phyloP scores from a whole-genome alignment of 2,888 invertebrate species.

The Tinea trinotella region DNA sequence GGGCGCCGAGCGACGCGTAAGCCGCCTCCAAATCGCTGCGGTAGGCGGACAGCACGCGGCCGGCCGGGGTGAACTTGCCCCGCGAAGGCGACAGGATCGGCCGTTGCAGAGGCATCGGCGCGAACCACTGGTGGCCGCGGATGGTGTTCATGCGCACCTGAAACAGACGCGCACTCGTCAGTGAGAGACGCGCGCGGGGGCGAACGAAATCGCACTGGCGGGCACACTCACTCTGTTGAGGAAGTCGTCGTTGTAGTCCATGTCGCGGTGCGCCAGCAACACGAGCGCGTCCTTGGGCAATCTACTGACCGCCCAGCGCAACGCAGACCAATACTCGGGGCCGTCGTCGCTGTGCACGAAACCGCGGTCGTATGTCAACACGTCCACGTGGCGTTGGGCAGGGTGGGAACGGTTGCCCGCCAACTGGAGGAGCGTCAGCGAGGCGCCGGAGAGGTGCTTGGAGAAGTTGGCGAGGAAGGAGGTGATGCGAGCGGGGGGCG shows the following conservation, averaged over 20 bases:
- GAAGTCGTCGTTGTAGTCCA: conserved; percentile 85
- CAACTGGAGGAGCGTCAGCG: neutral
- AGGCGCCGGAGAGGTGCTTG: neutral
- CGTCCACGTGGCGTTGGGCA: conserved; percentile 46
- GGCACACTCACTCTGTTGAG: conserved; percentile 82
- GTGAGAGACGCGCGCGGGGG: no score
- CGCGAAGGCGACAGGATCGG: conserved; percentile 49
- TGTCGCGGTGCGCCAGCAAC: conserved; percentile 76
- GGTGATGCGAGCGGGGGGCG: conserved; percentile 42
- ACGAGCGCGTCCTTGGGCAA: conserved; percentile 81
- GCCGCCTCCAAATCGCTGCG: conserved; percentile 80
- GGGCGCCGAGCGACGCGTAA: conserved; percentile 23
- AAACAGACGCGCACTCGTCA: neutral
- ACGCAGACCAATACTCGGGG: conserved; percentile 61
- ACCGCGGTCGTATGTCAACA: conserved; percentile 83
- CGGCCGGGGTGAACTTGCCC: neutral
- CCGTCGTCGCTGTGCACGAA: conserved; percentile 40
- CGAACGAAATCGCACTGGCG: neutral
- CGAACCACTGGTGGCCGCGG: conserved; percentile 84
- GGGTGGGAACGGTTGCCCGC: no score
- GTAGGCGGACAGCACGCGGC: conserved; percentile 81
- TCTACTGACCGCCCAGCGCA: conserved; percentile 79
- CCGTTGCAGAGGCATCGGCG: conserved; percentile 29
- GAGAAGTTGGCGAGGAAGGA: neutral
- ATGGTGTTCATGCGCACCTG: conserved; percentile 97